These are phyloP conservation scores for Thripadectes ignobilis DNA, from an alignment of 2,797 vertebrate genomes.

Conservation along the genomic window DNA sequence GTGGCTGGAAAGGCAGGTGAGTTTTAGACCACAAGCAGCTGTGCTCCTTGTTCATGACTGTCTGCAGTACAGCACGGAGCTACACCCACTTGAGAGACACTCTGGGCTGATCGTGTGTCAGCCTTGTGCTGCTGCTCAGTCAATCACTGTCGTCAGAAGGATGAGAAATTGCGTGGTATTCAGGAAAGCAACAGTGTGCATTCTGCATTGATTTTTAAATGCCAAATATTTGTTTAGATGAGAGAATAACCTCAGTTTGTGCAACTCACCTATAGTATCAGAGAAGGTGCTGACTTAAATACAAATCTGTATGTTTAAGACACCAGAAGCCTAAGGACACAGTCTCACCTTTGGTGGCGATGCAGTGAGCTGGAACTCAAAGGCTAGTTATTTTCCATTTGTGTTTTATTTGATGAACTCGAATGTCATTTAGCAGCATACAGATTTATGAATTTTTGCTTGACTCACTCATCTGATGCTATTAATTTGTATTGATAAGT, in stretches of 20 bases:
- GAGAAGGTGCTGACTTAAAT: conserved; percentile 21
- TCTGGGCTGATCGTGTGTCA: neutral
- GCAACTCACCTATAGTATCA: neutral
- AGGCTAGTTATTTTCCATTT: conserved; percentile 38
- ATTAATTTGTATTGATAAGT: conserved; percentile 40
- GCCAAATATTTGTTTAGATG: neutral
- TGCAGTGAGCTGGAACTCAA: neutral
- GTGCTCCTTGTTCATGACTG: neutral
- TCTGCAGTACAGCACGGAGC: neutral
- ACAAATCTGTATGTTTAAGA: conserved; percentile 2
- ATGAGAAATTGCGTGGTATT: neutral
- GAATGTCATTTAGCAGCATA: conserved; percentile 21
- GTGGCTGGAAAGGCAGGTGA: neutral
- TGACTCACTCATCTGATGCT: neutral
- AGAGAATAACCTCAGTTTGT: neutral
- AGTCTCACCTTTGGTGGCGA: neutral
- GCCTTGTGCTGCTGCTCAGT: neutral
- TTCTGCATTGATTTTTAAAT: conserved; percentile 6
- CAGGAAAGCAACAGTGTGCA: neutral
- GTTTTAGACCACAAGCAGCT: neutral
- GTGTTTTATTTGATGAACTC: conserved; percentile 48
- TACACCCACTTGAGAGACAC: neutral
- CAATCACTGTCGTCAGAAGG: neutral
- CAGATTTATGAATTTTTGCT: conserved; percentile 49
- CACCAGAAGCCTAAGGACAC: neutral